Percentiles rank a stretch among this genome's conserved stretches.
Conservation (phyloP, 2,888 invertebrate species). For the Sphaerophoria taeniata region DNA sequence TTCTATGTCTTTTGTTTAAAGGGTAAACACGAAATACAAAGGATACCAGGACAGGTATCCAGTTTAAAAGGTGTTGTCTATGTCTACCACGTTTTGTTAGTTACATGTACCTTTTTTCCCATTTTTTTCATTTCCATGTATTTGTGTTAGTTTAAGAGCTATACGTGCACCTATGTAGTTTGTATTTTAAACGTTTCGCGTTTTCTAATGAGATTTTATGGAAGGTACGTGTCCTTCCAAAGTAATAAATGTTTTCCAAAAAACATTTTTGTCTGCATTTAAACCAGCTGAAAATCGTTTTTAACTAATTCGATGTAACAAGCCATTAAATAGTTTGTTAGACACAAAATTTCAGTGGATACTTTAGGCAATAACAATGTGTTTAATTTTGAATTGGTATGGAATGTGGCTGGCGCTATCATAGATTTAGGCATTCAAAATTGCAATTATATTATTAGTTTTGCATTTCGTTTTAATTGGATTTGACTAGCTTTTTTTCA, state of each 20-base stretch:
- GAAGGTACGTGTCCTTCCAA: slow-evolving; percentile 56
- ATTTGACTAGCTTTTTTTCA: too few species aligned
- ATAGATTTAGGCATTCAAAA: too few species aligned
- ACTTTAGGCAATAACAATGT: too few species aligned
- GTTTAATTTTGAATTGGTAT: too few species aligned
- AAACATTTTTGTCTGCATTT: not conserved
- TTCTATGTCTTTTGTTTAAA: too few species aligned
- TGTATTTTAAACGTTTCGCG: slow-evolving; percentile 22
- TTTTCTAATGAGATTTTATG: slow-evolving; percentile 64
- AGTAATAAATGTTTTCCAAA: slow-evolving; percentile 26
- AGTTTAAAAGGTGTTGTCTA: not conserved
- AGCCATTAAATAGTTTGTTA: not conserved
- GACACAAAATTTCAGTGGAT: too few species aligned
- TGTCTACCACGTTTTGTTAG: not conserved
- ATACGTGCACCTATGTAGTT: slow-evolving; percentile 21
- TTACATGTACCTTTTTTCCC: slow-evolving; percentile 36
- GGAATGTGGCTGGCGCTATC: too few species aligned
- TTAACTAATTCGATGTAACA: slow-evolving; percentile 22
- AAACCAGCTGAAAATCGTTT: not conserved
- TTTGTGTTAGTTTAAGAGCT: not conserved
- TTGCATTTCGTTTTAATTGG: too few species aligned
- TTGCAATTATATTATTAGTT: too few species aligned
- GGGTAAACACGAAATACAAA: too few species aligned
- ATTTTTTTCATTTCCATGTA: not conserved
- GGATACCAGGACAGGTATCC: too few species aligned